Base-by-base conservation (phyloP, 2,113 vertebrate genomes). In the Eurypyga helias region DNA sequence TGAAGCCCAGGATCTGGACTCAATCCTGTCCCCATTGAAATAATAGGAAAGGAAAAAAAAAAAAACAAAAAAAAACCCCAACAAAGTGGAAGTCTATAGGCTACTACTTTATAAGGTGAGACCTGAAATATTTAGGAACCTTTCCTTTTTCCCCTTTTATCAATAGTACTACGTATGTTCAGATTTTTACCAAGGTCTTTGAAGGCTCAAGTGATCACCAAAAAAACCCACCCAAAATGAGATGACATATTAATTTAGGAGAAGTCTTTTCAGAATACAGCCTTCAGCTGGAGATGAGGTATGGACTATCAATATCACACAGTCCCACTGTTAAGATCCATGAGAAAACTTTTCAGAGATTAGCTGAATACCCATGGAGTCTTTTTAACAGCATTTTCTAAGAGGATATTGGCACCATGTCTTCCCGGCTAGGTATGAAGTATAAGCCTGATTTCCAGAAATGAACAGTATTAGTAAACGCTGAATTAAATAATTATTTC, bases 111-210 rank as follows among this genome's bases (percentile, higher is more conserved):
- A 25, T 65, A 51, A 80, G 21, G 31, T 45, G 26, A 86, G 38
- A 88, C 17, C 2, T 20, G 26, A 67, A 75, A 62, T 23, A 7
- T 60, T 89, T 19, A 11, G 10, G 43, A 91, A 57, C 2, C 12
- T 61, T 77, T 77, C 6, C 6, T 61, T 83, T 62, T 49, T 9
- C 34, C 36, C 24, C 17, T 34, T 73, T n/a, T 66, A 51, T 24
- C 7, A 41, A 17, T 17, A 78, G 9, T 13, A 57, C 0, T 2
- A 33, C 0, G 0, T 23, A 18, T 10, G 3, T 52, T 51, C 43
- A 86, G 23, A 75, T 49, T 65, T 92, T 89, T 69, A 86, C 33
- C 26, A 52, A 61, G 9, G 51, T n/a, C 33, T 55, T 69, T 49
- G 29, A 82, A 61, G 7, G 36, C 29, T 57, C 51, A 62, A 62